These are phyloP conservation scores for Tenualosa ilisha DNA, from an alignment of 2,797 vertebrate genomes.

Conservation along the genomic window DNA sequence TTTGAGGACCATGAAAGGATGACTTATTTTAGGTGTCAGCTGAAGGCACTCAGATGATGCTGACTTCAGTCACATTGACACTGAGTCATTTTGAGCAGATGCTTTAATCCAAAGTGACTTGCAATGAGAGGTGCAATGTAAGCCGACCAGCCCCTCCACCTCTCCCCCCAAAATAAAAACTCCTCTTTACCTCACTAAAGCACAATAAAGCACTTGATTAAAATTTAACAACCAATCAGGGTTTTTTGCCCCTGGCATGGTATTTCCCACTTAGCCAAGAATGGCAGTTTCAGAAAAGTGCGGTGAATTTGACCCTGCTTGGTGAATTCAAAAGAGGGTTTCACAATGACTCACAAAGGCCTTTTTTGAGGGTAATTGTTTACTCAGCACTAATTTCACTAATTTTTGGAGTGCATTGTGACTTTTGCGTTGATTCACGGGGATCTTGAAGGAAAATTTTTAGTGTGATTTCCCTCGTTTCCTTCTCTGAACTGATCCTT, in stretches of 20 bases:
- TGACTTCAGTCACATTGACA: neutral
- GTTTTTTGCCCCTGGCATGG: constrained; percentile 38
- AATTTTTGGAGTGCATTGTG: neutral
- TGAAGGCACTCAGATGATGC: neutral
- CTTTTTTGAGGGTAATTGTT: constrained; percentile 24
- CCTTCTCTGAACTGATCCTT: constrained; percentile 24
- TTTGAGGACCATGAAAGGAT: neutral
- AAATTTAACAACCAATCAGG: neutral
- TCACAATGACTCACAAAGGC: constrained; percentile 48
- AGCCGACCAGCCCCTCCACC: neutral
- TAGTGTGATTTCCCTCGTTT: constrained; percentile 27
- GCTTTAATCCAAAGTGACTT: neutral
- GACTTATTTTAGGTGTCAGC: neutral
- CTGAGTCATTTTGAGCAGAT: neutral
- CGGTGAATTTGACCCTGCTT: constrained; percentile 38
- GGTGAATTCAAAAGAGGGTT: constrained; percentile 37
- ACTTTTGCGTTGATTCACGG: constrained; percentile 14
- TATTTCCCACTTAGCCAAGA: constrained; percentile 52
- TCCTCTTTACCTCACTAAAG: too few species aligned
- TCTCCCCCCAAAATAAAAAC: neutral
- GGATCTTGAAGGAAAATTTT: constrained; percentile 38
- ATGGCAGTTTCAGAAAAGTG: constrained; percentile 45
- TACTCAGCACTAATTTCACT: constrained; percentile 37
- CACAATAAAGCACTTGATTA: neutral
- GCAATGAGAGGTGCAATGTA: neutral